Evolutionary conservation across 2,113 vertebrate genomes (phyloP).

Genomic region (Tetrao urogallus): DNA sequence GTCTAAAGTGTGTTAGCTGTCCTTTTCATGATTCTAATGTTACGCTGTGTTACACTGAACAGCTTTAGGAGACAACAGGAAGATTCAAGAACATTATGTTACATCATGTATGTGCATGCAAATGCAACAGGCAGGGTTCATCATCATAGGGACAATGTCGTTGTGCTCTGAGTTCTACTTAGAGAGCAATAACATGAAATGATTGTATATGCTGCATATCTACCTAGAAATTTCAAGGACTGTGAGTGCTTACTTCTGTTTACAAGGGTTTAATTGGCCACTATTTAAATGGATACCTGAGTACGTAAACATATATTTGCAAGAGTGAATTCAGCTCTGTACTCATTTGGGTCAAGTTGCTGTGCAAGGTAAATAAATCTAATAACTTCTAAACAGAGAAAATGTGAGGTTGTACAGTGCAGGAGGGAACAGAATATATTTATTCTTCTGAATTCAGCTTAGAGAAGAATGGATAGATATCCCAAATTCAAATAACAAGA

Average conservation of each 20-base stretch:
- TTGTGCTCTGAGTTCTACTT: neutral
- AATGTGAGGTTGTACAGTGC: neutral
- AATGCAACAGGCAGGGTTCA: conserved; percentile 40
- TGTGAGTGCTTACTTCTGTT: neutral
- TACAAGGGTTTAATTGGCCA: conserved; percentile 37
- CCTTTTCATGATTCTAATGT: neutral
- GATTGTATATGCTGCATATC: neutral
- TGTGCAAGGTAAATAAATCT: conserved; percentile 49
- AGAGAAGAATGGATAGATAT: neutral
- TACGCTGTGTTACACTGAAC: neutral
- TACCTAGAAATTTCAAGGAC: conserved; percentile 17
- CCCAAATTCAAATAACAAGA: neutral
- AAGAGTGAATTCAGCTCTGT: conserved; percentile 6
- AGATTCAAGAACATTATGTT: conserved; percentile 40
- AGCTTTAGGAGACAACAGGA: neutral
- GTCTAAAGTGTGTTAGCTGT: neutral
- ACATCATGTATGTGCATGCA: conserved; percentile 24
- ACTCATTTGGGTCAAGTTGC: neutral
- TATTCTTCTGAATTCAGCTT: neutral
- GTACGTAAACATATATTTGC: conserved; percentile 45
- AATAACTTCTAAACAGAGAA: conserved; percentile 45
- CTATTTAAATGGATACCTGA: conserved; percentile 44
- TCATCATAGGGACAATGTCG: neutral
- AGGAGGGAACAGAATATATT: neutral
- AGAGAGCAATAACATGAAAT: neutral